Conservation (phyloP, 2,888 invertebrate genomes). For the Lobophora halterata region DNA sequence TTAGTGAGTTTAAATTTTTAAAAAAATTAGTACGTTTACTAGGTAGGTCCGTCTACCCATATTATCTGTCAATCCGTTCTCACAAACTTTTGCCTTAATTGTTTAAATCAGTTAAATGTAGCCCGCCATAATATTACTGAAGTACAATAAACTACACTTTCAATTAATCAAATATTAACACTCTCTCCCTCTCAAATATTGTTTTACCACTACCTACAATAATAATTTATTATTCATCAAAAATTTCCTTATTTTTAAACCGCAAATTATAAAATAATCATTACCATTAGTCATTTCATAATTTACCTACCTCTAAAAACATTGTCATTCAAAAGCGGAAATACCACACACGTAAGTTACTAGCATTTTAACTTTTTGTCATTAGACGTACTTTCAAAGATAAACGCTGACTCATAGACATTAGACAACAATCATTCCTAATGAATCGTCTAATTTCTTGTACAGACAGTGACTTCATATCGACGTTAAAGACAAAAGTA, state of each 20-base stretch:
- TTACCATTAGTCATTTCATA: constrained; percentile 2
- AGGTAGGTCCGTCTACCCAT: no score
- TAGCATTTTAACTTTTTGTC: constrained; percentile 16
- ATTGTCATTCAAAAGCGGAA: constrained; percentile 38
- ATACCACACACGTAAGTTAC: constrained; percentile 39
- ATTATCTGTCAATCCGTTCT: no score
- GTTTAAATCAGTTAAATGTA: no score
- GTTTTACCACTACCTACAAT: no score
- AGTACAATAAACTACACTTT: no score
- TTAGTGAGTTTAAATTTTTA: no score
- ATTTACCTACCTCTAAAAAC: constrained; percentile 13
- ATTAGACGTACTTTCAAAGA: constrained; percentile 18
- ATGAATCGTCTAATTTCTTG: constrained; percentile 74
- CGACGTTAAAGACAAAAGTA: neutral
- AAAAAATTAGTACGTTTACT: no score
- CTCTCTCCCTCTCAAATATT: no score
- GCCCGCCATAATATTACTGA: no score
- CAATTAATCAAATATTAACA: no score
- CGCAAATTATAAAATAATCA: constrained; percentile 8
- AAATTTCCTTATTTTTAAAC: neutral
- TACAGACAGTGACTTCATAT: constrained; percentile 49
- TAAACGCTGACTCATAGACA: constrained; percentile 59
- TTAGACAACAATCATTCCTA: constrained; percentile 67
- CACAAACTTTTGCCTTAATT: no score
- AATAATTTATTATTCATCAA: no score